Base-by-base conservation (phyloP, 1,140 invertebrate species). In the Gyrodactylus salaris region DNA sequence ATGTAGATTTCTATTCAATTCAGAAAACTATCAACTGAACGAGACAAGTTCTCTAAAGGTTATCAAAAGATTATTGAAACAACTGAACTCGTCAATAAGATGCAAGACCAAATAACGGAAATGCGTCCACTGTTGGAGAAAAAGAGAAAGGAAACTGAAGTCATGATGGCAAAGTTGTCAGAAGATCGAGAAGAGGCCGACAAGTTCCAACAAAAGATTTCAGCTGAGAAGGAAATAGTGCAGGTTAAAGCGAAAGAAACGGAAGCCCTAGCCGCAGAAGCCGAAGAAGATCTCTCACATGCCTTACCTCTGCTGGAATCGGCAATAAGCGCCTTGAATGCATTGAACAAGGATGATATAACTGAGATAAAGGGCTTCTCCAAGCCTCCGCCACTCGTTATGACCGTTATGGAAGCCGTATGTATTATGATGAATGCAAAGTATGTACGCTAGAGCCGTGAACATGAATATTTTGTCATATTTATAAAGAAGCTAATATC, bases 281-380 rank as follows among this genome's bases (percentile, higher is more conserved):
- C 81, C 19, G 79, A 81, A 76, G 76, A 77, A 72, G 89, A 91
- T 80, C 82, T 91, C 25, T 87, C 87, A 74, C 84, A 87, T 20
- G 88, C 87, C 0, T 83, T 91, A 78, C 89, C 89, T 0, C 87
- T 87, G 0, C 83, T 92, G 75, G 86, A 89, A 74, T 86, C 86
- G 23, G 87, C 89, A 0, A 85, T 87, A 72, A 87, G 80, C 76
- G 79, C 89, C 0, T 81, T 93, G 0, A 87, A 89, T 78, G 82
- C 87, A 0, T 80, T 92, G 0, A 90, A 89, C 76, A 91, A 91
- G 79, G 87, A 85, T 69, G 89, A 92, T 76, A 89, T 93, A 68
- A 87, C 89, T 78, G 89, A 92, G 80, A 80, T 92, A 2, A 85
- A 87, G 77, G 87, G 88, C 0, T 90, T 91, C 77, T 86, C 86